These are phyloP conservation scores for Aptenodytes patagonicus DNA, from an alignment of 2,113 vertebrate genomes.

Conservation along the genomic window DNA sequence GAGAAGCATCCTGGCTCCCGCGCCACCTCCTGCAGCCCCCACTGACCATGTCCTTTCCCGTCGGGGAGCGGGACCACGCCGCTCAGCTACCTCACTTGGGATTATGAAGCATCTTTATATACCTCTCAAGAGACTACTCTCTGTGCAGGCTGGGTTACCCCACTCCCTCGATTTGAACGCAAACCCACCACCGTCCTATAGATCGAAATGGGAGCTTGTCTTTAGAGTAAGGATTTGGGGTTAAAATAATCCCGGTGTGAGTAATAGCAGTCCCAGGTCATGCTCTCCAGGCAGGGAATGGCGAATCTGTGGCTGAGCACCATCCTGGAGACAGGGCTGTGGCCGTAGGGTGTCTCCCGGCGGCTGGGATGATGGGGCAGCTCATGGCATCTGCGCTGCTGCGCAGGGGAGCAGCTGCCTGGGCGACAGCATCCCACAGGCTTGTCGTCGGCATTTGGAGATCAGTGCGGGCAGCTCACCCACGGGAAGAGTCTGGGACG, in stretches of 20 bases:
- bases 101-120: neutral
- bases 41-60: neutral
- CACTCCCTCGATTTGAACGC: neutral
- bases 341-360: neutral
- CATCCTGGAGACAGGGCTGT: neutral
- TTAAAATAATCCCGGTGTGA: neutral
- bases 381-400: rapidly evolving
- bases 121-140: neutral
- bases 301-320: neutral
- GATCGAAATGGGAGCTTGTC: neutral
- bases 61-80: neutral
- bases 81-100: constrained; percentile 44
- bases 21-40: neutral
- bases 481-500: neutral
- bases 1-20: neutral
- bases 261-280: neutral
- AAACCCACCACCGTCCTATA: neutral
- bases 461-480: neutral
- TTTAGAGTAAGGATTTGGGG: neutral
- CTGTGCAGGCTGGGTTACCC: neutral
- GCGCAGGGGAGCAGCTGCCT: neutral
- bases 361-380: neutral
- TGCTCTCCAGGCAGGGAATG: neutral
- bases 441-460: neutral
- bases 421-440: neutral